A percentile compares a stretch with the other conserved stretches of the same genome.
These are phyloP conservation scores for Pelodytes ibericus DNA, from an alignment of 2,797 vertebrate species.

Conservation along the genomic window DNA sequence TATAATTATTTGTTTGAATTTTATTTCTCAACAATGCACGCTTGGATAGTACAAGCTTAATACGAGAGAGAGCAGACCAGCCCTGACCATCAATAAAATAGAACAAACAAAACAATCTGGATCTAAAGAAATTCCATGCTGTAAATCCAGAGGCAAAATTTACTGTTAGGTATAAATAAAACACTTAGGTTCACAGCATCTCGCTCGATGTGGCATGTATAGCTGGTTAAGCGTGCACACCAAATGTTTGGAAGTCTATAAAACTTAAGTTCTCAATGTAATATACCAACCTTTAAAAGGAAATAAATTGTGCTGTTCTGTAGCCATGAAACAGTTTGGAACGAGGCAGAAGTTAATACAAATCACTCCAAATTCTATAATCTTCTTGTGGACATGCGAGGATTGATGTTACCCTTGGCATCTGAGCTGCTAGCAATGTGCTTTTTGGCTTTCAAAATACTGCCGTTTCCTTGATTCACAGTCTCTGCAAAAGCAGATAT, in stretches of 20 bases:
- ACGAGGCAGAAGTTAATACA: conserved; percentile 49
- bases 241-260: conserved; percentile 50
- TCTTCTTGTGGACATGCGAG: conserved; percentile 51
- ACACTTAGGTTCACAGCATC: neutral
- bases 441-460: conserved; percentile 60
- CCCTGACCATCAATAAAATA: neutral
- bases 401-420: conserved; percentile 59
- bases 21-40: neutral
- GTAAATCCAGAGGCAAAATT: neutral
- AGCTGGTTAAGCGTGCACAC: conserved; percentile 25
- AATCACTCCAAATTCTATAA: conserved; percentile 32
- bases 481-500: conserved; percentile 57
- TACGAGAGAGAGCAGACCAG: neutral
- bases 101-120: neutral
- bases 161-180: conserved; percentile 27
- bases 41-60: neutral
- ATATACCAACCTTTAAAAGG: conserved; percentile 48
- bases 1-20: no score
- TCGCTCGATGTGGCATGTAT: conserved; percentile 1
- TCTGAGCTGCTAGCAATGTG: conserved; percentile 51
- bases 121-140: neutral
- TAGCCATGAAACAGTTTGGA: conserved; percentile 40
- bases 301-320: conserved; percentile 49
- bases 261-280: conserved; percentile 50
- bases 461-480: conserved; percentile 58